Evolutionary conservation across 1,140 invertebrate species (phyloP), one percentile per base, ranked within the genome.

Genomic region (Pinna nobilis): DNA sequence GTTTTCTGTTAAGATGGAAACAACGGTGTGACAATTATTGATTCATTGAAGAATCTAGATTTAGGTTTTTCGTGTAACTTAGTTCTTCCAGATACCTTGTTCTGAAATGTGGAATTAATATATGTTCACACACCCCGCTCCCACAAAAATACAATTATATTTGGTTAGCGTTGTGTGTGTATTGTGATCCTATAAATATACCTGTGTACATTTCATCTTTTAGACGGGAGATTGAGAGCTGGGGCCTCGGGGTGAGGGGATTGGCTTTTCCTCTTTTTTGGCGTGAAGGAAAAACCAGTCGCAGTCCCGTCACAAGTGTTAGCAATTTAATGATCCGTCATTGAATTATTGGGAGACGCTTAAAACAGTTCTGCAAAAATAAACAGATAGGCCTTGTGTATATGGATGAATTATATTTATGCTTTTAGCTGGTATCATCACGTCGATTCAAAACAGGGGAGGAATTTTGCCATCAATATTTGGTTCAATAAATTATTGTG

Each of bases 391-490:
- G 9, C 3, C 28, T 13, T 30, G 37, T 33, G 18, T 32, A 1
- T 71, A 64, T 60, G 51, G n/a, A 30, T 50, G 30, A 47, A 30
- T 23, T 15, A 47, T 59, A 44, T 18, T 51, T 39, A 59, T 23
- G 51, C 35, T 81, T 70, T 3, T 59, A 86, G 82, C 61, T 89
- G 88, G 88, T 87, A 88, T 60, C 88, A 89, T 69, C 87, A 89
- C 57, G 83, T 89, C 7, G 74, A 79, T 6, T 88, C 88, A 3
- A 81, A 68, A 63, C 74, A 74, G 3, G 70, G 75, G 9, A 71
- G 88, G 53, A 89, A 87, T 53, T 47, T 89, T 30, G 88, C 87
- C 18, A 72, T 89, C 9, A 89, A 89, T 72, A 50, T 87, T 37
- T 89, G 87, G 87, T 86, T 84, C 68, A 70, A 82, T 23, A 81